These are phyloP conservation scores for Siniperca chuatsi DNA, from an alignment of 2,113 vertebrate genomes.

Conservation along the genomic window DNA sequence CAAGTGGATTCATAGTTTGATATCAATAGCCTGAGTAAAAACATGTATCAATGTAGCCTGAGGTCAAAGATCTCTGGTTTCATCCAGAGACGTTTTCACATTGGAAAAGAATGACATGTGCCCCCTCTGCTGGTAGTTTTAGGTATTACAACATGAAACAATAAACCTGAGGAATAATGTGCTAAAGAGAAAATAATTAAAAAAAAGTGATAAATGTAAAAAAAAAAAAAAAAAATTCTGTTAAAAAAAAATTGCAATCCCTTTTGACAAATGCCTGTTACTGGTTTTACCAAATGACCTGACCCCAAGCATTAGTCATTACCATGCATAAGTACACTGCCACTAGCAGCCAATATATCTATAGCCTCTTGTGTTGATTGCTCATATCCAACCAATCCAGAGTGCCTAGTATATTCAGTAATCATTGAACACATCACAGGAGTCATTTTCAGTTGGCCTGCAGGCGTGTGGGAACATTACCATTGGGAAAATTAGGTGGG, in stretches of 20 bases:
- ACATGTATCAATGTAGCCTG: neutral
- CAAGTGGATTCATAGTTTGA: neutral
- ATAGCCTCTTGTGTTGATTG: constrained; percentile 40
- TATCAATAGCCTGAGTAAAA: constrained; percentile 1
- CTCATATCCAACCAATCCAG: constrained; percentile 8
- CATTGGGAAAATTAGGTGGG: constrained; percentile 46
- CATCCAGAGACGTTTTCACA: neutral
- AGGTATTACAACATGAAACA: constrained; percentile 30
- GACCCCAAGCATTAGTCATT: neutral
- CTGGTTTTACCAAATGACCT: neutral
- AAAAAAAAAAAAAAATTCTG: neutral
- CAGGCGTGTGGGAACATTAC: constrained; percentile 48
- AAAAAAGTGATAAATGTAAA: neutral
- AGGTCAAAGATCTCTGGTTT: neutral
- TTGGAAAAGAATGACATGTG: constrained; percentile 26
- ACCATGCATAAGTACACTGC: neutral
- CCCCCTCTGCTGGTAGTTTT: constrained; percentile 58
- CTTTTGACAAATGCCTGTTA: neutral
- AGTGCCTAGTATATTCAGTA: constrained; percentile 15
- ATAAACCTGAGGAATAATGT: neutral
- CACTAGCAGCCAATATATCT: constrained; percentile 1
- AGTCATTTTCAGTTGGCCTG: constrained; percentile 50
- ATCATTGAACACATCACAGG: constrained; percentile 51
- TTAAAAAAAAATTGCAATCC: neutral
- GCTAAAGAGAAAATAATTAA: neutral